Evolutionary conservation across 2,888 invertebrate species (phyloP).

Genomic region (Malthinus flaveolus): DNA sequence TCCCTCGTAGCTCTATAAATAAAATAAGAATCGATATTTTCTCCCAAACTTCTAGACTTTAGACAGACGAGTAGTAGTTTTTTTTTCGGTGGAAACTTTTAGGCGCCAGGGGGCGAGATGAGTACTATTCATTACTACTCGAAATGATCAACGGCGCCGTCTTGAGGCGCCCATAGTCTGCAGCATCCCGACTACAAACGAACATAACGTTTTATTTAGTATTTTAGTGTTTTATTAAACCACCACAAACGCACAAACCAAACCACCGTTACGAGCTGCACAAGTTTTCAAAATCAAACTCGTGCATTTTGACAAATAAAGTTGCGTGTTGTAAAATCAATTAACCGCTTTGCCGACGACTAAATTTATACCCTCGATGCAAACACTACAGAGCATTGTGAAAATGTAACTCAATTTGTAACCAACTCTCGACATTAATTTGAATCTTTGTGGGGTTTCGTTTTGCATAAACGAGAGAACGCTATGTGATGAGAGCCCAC

Average conservation of each 20-base stretch:
- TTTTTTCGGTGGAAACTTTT: conserved; percentile 35
- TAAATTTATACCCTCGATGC: conserved; percentile 42
- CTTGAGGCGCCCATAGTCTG: conserved; percentile 32
- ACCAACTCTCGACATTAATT: conserved; percentile 45
- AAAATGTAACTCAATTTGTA: conserved; percentile 51
- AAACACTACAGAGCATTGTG: conserved; percentile 47
- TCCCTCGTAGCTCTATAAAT: background rate
- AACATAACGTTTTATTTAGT: conserved; percentile 21
- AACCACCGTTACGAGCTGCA: no score
- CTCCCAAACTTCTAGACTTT: conserved; percentile 9
- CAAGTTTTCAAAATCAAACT: conserved; percentile 3
- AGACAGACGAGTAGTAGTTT: conserved; percentile 20
- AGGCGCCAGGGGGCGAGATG: conserved; percentile 32
- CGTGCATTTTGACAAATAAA: background rate
- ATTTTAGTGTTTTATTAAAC: conserved; percentile 6
- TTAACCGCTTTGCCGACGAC: conserved; percentile 27
- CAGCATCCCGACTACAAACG: conserved; percentile 27
- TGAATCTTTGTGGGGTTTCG: conserved; percentile 48
- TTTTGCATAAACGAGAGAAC: conserved; percentile 44
- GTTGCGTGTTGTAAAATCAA: conserved; percentile 23
- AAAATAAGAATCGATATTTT: conserved; percentile 14
- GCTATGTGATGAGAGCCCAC: conserved; percentile 4
- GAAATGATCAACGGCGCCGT: conserved; percentile 33
- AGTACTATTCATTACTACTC: conserved; percentile 34
- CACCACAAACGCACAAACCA: no score